Base-by-base conservation (phyloP, 2,113 vertebrate genomes). In the Meleagris gallopavo region DNA sequence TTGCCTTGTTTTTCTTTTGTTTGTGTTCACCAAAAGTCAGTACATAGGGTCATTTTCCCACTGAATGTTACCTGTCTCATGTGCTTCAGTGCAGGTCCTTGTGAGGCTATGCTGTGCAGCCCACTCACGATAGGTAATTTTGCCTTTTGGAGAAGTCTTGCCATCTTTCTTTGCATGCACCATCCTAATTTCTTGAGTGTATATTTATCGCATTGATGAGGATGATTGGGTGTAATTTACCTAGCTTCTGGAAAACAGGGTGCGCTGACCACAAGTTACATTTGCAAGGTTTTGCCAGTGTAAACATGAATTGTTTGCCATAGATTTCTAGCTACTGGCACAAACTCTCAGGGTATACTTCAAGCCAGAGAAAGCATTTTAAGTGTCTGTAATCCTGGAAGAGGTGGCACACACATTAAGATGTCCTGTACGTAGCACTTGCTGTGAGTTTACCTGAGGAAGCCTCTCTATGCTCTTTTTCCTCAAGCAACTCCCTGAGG, bases 121-220 rank as follows among this genome's bases (percentile, higher is more conserved):
- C 50, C 46, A 62, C 38, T 20, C 72, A 48, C 0, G 0, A 27
- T 25, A 27, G 20, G 13, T 20, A 40, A 19, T 62, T 88, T 90
- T 87, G 38, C 36, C n/a, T 87, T 83, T 82, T 29, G 30, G n/a
- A 10, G 14, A 90, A 38, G 15, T 30, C 36, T 75, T 74, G 46
- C 15, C 29, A 27, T 32, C 8, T 46, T 86, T n/a, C 13, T 4
- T 5, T 10, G 3, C 2, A 13, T 41, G 30, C 45, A 57, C 4
- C 41, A 21, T 52, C 71, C 34, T 57, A 52, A 36, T 27, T 2
- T 2, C 14, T 65, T 80, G 48, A 14, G 4, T 17, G 32, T 16
- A 21, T 29, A 8, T 40, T 38, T 38, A 55, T 45, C 0, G 0
- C 18, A 36, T 3, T 15, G 27, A 13, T 48, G 40, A 58, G 20